Evolutionary conservation across 2,888 invertebrate genomes (phyloP).

Genomic region (Eulithis testata): DNA sequence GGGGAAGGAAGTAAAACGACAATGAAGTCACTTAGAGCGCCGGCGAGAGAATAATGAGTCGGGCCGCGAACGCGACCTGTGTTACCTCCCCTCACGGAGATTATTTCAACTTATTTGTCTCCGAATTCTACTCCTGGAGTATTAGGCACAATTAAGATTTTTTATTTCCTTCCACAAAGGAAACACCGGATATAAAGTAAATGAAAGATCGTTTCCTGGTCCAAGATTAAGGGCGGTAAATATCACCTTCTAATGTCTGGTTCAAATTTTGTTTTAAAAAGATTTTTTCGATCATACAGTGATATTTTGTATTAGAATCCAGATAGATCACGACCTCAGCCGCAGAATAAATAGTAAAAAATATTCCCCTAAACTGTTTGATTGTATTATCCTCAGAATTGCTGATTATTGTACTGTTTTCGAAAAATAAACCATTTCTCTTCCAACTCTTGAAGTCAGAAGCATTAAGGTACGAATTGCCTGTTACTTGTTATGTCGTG

Average conservation of each 20-base stretch:
- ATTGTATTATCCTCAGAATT: not conserved
- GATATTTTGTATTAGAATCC: not conserved
- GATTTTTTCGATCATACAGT: not conserved
- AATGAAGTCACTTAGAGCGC: conserved; percentile 72
- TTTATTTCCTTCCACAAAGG: conserved; percentile 52
- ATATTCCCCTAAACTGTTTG: not conserved
- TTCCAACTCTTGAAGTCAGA: conserved; percentile 33
- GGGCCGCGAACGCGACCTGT: conserved; percentile 55
- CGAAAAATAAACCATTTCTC: conserved; percentile 27
- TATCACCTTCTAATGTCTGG: conserved; percentile 1
- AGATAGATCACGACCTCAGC: not conserved
- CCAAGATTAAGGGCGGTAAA: conserved; percentile 13
- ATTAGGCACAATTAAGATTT: conserved; percentile 56
- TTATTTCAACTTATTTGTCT: conserved; percentile 73
- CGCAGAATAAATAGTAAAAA: too few species aligned
- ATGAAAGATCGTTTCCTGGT: conserved; percentile 26
- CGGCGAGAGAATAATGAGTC: conserved; percentile 73
- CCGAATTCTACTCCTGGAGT: conserved; percentile 56
- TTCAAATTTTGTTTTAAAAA: not conserved
- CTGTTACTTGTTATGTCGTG: conserved; percentile 56
- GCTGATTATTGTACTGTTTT: conserved; percentile 9
- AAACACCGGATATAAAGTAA: conserved; percentile 31
- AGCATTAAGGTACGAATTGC: conserved; percentile 51
- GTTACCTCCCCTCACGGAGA: conserved; percentile 50
- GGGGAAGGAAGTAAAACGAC: conserved; percentile 75